Base-by-base conservation (phyloP, 2,888 invertebrate species). In the Sesia apiformis region DNA sequence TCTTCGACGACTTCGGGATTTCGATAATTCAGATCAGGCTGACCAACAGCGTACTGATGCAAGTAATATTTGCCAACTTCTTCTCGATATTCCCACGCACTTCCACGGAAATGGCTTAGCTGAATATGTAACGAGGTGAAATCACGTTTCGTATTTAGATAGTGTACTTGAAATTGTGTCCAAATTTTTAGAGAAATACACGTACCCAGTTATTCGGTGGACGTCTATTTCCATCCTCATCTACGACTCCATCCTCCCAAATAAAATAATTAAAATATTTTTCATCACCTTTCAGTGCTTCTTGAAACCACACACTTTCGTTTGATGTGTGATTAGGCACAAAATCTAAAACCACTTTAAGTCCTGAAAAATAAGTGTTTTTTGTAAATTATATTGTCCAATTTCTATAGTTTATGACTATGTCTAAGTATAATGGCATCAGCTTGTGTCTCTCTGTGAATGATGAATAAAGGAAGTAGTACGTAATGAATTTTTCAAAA, bases 251-350 rank as follows among this genome's bases (percentile, higher is more conserved):
- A 58, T 93, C 90, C 52, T 84, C 89, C 96, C 96, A 96, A 42
- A 95, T 81, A 65, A 94, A 96, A 73, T 92, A 96, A 70, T 95
- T 91, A 46, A 90, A 91, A 74, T 93, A 95, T 3, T 91, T 92
- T 56, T 90, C 86, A 55, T 88, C 84, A 1, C 87, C 84, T 3
- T 91, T 86, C 1, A 92, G 84, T 1, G 96, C 96, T 64, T 92
- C 91, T 63, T 89, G 76, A 74, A 98, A 98, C 98, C 98, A 98
- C 46, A 92, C 90, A 69, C 96, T 95, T 69, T 95, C 90, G 68
- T 95, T 92, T 57, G 95, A 95, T 23, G 94, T 92, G 66, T 96
- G 95, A 78, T 94, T 94, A 1, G 94, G 94, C 8, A 94, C 94
- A 58, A 93, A 91, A 70, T 93, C 93, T 67, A 93, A 74, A 56